These are phyloP conservation scores for Dolichoris vasculosae DNA, from an alignment of 1,140 invertebrate genomes.

Conservation along the genomic window DNA sequence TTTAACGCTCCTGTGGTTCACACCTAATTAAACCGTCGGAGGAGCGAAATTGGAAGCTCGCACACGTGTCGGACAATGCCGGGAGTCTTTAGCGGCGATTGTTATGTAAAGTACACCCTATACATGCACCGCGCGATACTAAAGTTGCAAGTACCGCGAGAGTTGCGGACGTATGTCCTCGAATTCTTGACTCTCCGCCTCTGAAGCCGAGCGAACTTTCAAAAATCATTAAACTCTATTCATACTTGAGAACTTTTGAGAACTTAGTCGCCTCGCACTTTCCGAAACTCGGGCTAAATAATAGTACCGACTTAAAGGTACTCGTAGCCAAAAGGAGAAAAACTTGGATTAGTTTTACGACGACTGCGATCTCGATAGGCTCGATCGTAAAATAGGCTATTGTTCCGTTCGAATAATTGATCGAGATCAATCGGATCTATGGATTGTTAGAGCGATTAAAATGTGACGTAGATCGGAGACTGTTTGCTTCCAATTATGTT, in stretches of 20 bases:
- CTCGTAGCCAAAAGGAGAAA: no score
- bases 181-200: constrained; percentile 27
- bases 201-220: constrained; percentile 40
- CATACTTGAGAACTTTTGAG: constrained; percentile 31
- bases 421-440: no score
- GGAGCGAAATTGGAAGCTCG: constrained; percentile 35
- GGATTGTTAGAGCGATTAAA: no score
- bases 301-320: no score
- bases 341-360: no score
- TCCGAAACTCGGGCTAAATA: not conserved
- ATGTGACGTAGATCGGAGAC: no score
- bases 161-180: not conserved
- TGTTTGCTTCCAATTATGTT: no score
- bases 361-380: no score
- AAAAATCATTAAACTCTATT: constrained; percentile 55
- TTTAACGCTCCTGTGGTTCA: constrained; percentile 74
- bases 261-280: not conserved
- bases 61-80: constrained; percentile 73
- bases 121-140: constrained; percentile 53
- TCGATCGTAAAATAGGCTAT: not conserved
- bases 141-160: constrained; percentile 43
- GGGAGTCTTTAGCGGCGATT: constrained; percentile 75
- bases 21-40: constrained; percentile 74
- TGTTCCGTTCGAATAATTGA: not conserved
- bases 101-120: constrained; percentile 74